phyloP scores from a whole-genome alignment of 23 tunicate genomes.

The Corella eumyota region DNA sequence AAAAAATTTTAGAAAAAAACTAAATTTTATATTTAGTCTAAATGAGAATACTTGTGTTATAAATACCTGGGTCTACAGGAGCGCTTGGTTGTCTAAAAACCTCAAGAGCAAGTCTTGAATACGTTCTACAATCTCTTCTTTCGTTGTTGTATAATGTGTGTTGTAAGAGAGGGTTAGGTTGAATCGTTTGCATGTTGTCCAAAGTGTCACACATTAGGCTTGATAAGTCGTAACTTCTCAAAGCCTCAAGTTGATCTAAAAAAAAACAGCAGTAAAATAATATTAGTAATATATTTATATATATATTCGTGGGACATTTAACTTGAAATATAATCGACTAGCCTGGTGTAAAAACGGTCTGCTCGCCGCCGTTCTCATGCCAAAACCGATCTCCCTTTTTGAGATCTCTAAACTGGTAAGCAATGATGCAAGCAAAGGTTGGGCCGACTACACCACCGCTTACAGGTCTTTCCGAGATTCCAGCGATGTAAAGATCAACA shows the following conservation, averaged over 20 bases:
- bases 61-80: not conserved
- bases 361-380: conserved; percentile 31
- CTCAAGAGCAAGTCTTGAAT: conserved; percentile 5
- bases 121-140: conserved; percentile 23
- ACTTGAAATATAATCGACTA: too few relatives aligned
- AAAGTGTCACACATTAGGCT: conserved; percentile 46
- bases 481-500: conserved; percentile 72
- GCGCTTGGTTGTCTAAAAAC: conserved; percentile 31
- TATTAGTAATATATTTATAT: not conserved
- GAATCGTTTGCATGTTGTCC: conserved; percentile 37
- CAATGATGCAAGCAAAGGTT: conserved; percentile 60
- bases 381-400: conserved; percentile 64
- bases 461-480: conserved; percentile 43
- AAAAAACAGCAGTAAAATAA: not conserved
- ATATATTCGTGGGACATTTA: too few relatives aligned
- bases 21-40: too few relatives aligned
- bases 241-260: conserved; percentile 52
- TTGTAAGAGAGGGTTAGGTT: conserved; percentile 50
- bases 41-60: too few relatives aligned
- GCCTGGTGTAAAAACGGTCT: conserved; percentile 33
- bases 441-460: conserved; percentile 56
- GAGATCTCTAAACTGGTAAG: conserved; percentile 46
- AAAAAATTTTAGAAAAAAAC: too few relatives aligned
- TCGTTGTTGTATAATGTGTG: conserved; percentile 18
- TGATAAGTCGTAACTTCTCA: conserved; percentile 32